phyloP scores from a whole-genome alignment of 1,140 invertebrate genomes.

The Sipha flava region DNA sequence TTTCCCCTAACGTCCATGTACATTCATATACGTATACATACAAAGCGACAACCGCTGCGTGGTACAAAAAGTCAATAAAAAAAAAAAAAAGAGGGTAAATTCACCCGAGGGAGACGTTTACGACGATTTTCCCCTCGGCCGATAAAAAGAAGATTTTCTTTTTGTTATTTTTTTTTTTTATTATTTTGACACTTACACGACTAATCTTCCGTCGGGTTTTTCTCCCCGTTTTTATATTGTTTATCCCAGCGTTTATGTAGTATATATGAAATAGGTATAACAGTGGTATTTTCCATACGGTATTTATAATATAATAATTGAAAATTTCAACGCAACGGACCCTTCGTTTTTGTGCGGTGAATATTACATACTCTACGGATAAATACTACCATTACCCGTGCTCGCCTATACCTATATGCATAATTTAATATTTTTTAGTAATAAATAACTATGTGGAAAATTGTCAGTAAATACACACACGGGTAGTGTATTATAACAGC shows the following conservation, averaged over 20 bases:
- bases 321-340: no score
- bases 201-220: conserved; percentile 1
- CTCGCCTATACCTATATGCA: not conserved
- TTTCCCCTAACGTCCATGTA: conserved; percentile 17
- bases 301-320: no score
- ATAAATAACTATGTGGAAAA: not conserved
- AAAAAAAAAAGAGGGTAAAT: conserved; percentile 22
- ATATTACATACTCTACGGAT: no score
- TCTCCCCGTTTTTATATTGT: not conserved
- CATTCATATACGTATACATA: not conserved
- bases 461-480: not conserved
- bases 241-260: no score
- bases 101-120: conserved; percentile 28
- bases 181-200: conserved; percentile 27
- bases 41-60: not conserved
- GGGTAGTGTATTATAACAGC: not conserved
- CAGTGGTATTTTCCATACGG: no score
- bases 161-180: not conserved
- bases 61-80: conserved; percentile 30
- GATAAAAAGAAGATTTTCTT: conserved; percentile 25
- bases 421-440: no score
- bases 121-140: conserved; percentile 23
- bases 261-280: no score
- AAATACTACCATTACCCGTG: not conserved
- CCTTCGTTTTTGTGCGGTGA: no score